Base-by-base conservation (phyloP, 2,113 vertebrate species). In the Micronycteris hirsuta region DNA sequence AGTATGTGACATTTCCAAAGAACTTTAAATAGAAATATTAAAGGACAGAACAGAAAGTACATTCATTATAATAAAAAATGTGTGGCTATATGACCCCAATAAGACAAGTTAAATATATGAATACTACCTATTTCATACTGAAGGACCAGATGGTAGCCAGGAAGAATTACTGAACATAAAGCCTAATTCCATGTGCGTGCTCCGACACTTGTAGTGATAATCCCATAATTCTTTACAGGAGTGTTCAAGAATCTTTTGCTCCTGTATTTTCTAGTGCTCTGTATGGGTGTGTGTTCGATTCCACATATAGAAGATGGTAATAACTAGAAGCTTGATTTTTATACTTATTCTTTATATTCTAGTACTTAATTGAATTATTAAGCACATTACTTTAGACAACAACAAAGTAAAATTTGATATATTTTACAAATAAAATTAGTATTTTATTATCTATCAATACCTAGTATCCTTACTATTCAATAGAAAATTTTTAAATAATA, bases 21-120 rank as follows among this genome's bases (percentile, higher is more conserved):
- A 88, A 89, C 65, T 91, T 97, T 73, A 86, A 88, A 81, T 92
- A 91, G 85, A 96, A 96, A 71, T 92, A 81, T 38, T 38, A 94
- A 97, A 95, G 28, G 12, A 47, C 4, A 67, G 58, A 93, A 56
- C 3, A 84, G 52, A 14, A 78, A 94, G 24, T 74, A 82, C 78
- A 88, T 92, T 91, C 77, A 76, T 81, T 96, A 67, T n/a, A 7
- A 1, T 94, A 86, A 88, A 94, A 88, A 56, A 63, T 2, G 26
- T 45, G 61, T 96, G 17, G 0, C 52, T 92, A 28, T 96, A 43
- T 88, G 92, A 96, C 45, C 85, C 19, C 71, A 82, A 65, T 67
- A 95, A 96, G 65, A 68, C 45, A 95, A 76, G n/a, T 86, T 95
- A 88, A 96, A 77, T 95, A 68, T 92, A 91, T 77, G 81, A 90